Evolutionary conservation across 2,888 invertebrate species (phyloP).

Genomic region (Tachina fera): DNA sequence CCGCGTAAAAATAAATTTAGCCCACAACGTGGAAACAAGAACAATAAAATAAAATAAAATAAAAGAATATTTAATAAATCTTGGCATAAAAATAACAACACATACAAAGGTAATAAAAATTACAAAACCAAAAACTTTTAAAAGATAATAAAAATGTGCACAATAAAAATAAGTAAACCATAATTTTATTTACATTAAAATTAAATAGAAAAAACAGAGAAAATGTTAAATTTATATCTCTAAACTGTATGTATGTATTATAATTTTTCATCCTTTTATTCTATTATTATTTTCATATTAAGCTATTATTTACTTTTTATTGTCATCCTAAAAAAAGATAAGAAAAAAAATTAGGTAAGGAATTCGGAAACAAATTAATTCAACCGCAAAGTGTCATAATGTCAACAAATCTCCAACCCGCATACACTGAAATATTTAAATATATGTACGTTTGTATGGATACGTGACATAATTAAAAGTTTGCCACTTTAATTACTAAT

Average conservation of each 20-base stretch:
- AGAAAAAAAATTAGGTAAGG: neutral
- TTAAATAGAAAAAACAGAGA: neutral
- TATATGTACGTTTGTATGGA: no score
- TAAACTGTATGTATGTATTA: neutral
- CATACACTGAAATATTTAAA: neutral
- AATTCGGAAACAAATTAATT: constrained; percentile 14
- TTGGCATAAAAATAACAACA: constrained; percentile 10
- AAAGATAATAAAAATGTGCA: constrained; percentile 12
- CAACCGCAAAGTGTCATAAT: constrained; percentile 9
- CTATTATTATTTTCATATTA: constrained; percentile 21
- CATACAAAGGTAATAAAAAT: constrained; percentile 25
- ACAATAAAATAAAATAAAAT: constrained; percentile 2
- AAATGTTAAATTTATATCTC: constrained; percentile 16
- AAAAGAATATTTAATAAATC: constrained; percentile 37
- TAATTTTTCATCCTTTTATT: constrained; percentile 22
- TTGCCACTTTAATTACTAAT: constrained; percentile 3
- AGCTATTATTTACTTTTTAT: neutral
- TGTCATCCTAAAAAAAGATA: neutral
- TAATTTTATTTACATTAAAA: constrained; percentile 40
- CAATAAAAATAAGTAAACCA: neutral
- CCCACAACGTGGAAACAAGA: neutral
- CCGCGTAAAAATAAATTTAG: neutral
- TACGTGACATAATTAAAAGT: neutral
- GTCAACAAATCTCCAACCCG: neutral
- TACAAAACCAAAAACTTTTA: constrained; percentile 20